Evolutionary conservation across 2,888 invertebrate species (phyloP).

Genomic region (Parasteatoda lunata): DNA sequence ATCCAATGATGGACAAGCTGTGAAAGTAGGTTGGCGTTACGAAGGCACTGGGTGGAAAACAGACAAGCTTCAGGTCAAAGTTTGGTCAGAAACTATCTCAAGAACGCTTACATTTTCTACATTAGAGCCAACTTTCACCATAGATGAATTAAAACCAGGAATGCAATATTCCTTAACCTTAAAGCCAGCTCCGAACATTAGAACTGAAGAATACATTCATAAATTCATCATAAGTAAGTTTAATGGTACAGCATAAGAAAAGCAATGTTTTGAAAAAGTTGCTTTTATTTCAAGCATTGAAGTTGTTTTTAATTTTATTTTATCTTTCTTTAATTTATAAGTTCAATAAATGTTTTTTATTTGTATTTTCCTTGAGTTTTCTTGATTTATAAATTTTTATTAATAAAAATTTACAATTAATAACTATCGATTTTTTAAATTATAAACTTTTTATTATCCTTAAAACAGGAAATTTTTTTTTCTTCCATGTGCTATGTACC

Average conservation of each 20-base stretch:
- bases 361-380: too few species aligned
- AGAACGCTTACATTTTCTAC: slow-evolving; percentile 24
- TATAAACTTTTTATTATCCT: too few species aligned
- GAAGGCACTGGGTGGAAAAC: slow-evolving; percentile 65
- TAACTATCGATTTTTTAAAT: too few species aligned
- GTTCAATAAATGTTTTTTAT: too few species aligned
- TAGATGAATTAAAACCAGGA: slow-evolving; percentile 6
- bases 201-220: slow-evolving; percentile 37
- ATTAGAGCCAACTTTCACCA: slow-evolving; percentile 13
- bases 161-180: slow-evolving; percentile 43
- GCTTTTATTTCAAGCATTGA: too few species aligned
- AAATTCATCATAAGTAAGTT: slow-evolving; percentile 57
- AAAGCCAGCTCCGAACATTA: slow-evolving; percentile 59
- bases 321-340: too few species aligned
- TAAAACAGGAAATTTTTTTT: too few species aligned
- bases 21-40: slow-evolving; percentile 35
- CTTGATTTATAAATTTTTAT: too few species aligned
- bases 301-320: too few species aligned
- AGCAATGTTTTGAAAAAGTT: too few species aligned
- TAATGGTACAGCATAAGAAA: background rate
- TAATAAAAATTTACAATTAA: too few species aligned
- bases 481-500: too few species aligned
- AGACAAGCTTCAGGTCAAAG: slow-evolving; percentile 37
- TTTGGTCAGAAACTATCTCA: slow-evolving; percentile 15
- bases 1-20: slow-evolving; percentile 18